Evolutionary conservation across 2,888 invertebrate genomes (phyloP).

Genomic region (Notocelia uddmanniana): DNA sequence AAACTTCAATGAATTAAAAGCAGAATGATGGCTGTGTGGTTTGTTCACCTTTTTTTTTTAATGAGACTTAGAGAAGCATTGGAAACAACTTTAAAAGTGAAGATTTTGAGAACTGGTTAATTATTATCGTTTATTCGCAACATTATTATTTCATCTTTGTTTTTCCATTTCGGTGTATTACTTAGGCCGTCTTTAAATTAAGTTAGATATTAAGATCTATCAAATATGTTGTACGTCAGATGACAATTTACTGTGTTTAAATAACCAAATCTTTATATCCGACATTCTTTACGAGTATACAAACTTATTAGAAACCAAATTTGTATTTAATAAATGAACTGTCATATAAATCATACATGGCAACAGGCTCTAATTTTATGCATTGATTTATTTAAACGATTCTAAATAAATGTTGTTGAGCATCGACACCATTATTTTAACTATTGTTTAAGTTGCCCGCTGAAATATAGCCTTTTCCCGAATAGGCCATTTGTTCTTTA

Average conservation of each 20-base stretch:
- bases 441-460: slow-evolving; percentile 78
- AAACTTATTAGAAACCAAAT: slow-evolving; percentile 61
- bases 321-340: slow-evolving; percentile 73
- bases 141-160: not conserved
- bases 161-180: not conserved
- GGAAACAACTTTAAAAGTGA: slow-evolving; percentile 4
- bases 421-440: slow-evolving; percentile 79
- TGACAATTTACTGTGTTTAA: too few species aligned
- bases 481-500: slow-evolving; percentile 72
- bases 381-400: slow-evolving; percentile 82
- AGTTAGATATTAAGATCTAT: too few species aligned
- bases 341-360: slow-evolving; percentile 80
- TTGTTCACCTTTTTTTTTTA: slow-evolving; percentile 30
- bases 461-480: slow-evolving; percentile 66
- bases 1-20: slow-evolving; percentile 43
- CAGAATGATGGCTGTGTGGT: slow-evolving; percentile 30
- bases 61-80: not conserved
- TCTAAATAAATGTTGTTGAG: slow-evolving; percentile 79
- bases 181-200: not conserved
- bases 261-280: not conserved
- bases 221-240: not conserved
- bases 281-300: not conserved
- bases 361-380: slow-evolving; percentile 79
- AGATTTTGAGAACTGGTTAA: not conserved
- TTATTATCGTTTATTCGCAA: not conserved